Evolutionary conservation across 2,113 vertebrate species (phyloP), one percentile per base, ranked within the genome.

Genomic region (Rallus limicola): DNA sequence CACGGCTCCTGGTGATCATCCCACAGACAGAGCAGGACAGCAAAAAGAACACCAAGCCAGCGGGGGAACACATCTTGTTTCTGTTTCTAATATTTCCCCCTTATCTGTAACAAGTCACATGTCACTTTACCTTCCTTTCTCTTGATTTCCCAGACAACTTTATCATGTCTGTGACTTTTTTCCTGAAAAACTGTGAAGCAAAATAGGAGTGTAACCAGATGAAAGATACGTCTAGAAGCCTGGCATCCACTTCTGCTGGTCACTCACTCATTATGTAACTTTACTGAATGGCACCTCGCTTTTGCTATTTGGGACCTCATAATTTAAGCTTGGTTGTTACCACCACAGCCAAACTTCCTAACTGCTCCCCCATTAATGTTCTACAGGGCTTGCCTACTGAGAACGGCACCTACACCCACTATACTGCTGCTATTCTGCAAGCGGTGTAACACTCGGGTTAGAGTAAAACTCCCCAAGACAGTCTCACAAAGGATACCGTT

Each of bases 381-480:
- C 50, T 53, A 42, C 63, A 23, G 20, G 38, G 34, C 62, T 20
- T 44, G 21, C 8, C 10, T 2, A 18, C 10, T 3, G 21, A n/a
- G 25, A 21, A 44, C 2, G 2, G 18, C 20, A 28, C 19, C 34
- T 15, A 24, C 0, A 2, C 13, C 68, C 56, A 14, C 4, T 2
- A 29, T 1, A 46, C 9, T 29, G 12, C 33, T n/a, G 23, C 77
- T n/a, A 14, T 5, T 53, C 55, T 26, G 13, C 19, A 16, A 15
- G 34, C 3, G 6, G 0, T 33, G 11, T 29, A 29, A 40, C 63
- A n/a, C 14, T 16, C 17, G 4, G 6, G 4, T 3, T 36, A 16
- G 20, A 68, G 16, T 9, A 58, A 65, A 74, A 71, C 23, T 50
- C 52, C n/a, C 26, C 6, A 23, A 44, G 13, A 7, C 31, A 59